These are phyloP conservation scores for Colius striatus DNA, from an alignment of 2,113 vertebrate genomes.

Conservation along the genomic window DNA sequence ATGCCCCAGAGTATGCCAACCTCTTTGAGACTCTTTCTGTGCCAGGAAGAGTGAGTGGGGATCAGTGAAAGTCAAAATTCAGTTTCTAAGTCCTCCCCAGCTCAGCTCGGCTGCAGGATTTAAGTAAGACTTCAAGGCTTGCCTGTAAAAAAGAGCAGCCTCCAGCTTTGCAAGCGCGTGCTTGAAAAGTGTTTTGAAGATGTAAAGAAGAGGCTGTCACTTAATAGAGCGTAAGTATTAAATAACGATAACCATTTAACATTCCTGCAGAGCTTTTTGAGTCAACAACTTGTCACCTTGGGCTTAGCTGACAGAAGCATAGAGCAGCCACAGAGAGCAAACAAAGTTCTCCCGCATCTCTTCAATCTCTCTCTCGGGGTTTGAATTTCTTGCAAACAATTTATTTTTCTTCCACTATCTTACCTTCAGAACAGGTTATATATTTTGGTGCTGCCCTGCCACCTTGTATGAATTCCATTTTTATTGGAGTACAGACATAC, in stretches of 20 bases:
- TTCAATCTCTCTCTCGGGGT: neutral
- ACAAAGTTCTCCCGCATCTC: neutral
- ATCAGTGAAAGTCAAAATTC: neutral
- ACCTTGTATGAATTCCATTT: neutral
- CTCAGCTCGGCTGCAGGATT: neutral
- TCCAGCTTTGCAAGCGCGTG: neutral
- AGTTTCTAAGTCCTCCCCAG: neutral
- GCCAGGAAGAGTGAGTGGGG: neutral
- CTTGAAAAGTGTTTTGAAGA: slow-evolving; percentile 19
- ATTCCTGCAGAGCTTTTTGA: slow-evolving; percentile 29
- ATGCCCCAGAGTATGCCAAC: neutral
- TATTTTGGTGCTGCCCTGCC: neutral
- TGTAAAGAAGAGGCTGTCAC: slow-evolving; percentile 7
- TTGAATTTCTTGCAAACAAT: neutral
- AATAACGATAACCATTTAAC: slow-evolving; percentile 46
- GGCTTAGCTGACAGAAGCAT: neutral
- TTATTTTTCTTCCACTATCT: neutral
- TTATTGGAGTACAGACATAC: neutral
- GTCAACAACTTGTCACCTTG: slow-evolving; percentile 30
- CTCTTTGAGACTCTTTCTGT: neutral
- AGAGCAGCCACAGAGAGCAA: neutral
- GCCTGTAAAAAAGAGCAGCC: neutral
- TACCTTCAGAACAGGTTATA: neutral
- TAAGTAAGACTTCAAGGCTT: neutral
- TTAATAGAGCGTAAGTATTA: neutral